A percentile compares a stretch with the other conserved stretches of the same genome.
Evolutionary conservation across 2,797 vertebrate species (phyloP).

Genomic region (Chaenodraco wilsoni): DNA sequence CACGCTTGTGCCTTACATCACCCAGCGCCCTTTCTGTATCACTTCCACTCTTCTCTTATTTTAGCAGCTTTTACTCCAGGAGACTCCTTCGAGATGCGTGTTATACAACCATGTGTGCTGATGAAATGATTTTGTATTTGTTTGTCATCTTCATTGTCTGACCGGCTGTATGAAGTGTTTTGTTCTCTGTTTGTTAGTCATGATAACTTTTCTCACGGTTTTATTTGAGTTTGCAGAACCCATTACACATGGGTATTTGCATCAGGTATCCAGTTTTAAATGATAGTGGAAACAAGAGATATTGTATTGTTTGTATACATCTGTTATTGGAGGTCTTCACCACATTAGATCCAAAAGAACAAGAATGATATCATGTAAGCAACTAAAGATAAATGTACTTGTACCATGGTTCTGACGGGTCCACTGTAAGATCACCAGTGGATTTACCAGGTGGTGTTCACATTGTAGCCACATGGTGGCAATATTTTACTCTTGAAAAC

Average conservation of each 20-base stretch:
- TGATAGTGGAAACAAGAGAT: neutral
- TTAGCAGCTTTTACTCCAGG: slow-evolving; percentile 56
- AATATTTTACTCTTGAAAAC: slow-evolving; percentile 52
- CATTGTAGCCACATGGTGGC: slow-evolving; percentile 66
- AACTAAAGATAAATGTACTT: slow-evolving; percentile 43
- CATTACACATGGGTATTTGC: slow-evolving; percentile 22
- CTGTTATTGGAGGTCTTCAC: slow-evolving; percentile 30
- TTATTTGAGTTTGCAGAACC: slow-evolving; percentile 36
- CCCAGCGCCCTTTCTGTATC: slow-evolving; percentile 58
- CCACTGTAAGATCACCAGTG: slow-evolving; percentile 26
- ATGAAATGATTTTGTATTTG: slow-evolving; percentile 50
- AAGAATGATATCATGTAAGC: slow-evolving; percentile 42
- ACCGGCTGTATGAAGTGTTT: slow-evolving; percentile 29
- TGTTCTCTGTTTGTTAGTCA: slow-evolving; percentile 38
- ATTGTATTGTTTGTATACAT: slow-evolving; percentile 26
- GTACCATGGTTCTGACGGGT: slow-evolving; percentile 31
- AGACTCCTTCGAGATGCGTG: slow-evolving; percentile 49
- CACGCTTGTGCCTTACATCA: slow-evolving; percentile 77
- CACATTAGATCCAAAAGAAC: slow-evolving; percentile 48
- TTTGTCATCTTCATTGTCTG: slow-evolving; percentile 44
- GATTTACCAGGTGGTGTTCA: slow-evolving; percentile 48
- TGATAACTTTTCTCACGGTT: slow-evolving; percentile 42
- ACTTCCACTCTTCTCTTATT: slow-evolving; percentile 45
- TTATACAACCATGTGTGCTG: slow-evolving; percentile 51
- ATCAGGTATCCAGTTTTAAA: slow-evolving; percentile 42